Evolutionary conservation across 2,797 vertebrate genomes (phyloP).

Genomic region (Galagoides demidoff): DNA sequence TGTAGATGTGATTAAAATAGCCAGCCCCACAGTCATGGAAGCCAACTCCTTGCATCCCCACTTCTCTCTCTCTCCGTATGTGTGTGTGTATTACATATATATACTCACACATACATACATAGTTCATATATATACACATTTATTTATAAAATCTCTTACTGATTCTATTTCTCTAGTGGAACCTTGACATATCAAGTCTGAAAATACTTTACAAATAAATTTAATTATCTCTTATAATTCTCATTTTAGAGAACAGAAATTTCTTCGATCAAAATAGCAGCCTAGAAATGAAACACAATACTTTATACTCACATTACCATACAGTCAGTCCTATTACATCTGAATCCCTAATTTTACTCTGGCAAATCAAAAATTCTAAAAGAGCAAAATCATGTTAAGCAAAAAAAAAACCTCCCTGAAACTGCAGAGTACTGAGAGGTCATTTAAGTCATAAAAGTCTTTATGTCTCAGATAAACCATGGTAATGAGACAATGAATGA

Average conservation of each 20-base stretch:
- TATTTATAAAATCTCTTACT: neutral
- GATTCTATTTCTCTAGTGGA: neutral
- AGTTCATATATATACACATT: neutral
- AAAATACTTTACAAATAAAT: slow-evolving; percentile 2
- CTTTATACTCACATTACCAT: neutral
- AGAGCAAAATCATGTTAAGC: neutral
- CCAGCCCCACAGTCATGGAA: neutral
- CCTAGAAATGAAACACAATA: neutral
- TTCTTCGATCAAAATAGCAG: neutral
- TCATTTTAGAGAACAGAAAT: neutral
- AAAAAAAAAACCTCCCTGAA: slow-evolving; percentile 2
- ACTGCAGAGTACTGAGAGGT: neutral
- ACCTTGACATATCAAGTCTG: neutral
- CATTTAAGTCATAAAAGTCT: neutral
- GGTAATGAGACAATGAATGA: neutral
- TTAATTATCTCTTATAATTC: neutral
- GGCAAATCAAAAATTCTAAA: slow-evolving; percentile 22
- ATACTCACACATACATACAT: too few species aligned
- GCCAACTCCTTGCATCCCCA: neutral
- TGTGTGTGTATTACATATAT: too few species aligned
- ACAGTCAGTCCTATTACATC: neutral
- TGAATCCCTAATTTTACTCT: neutral
- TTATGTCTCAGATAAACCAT: neutral
- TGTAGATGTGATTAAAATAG: neutral
- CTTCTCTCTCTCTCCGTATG: neutral